Conservation (phyloP, 2,888 invertebrate genomes). For the Camponotus fellah region DNA sequence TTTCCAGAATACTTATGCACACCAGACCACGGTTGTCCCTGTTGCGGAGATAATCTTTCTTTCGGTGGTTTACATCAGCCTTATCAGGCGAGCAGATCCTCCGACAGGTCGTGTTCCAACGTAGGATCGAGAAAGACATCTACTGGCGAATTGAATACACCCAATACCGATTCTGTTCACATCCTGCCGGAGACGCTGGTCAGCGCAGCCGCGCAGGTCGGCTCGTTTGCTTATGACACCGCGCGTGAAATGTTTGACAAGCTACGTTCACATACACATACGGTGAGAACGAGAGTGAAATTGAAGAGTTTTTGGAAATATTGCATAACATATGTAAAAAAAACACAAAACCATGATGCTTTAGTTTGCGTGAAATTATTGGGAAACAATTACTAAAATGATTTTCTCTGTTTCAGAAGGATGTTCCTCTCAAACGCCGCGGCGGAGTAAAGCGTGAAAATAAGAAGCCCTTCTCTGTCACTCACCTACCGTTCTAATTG, state of each 20-base stretch:
- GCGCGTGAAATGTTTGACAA: slow-evolving; percentile 85
- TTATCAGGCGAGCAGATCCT: background rate
- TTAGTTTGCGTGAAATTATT: background rate
- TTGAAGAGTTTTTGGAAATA: background rate
- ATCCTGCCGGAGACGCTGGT: slow-evolving; percentile 85
- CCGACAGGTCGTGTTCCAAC: background rate
- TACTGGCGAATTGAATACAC: background rate
- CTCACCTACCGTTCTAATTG: background rate
- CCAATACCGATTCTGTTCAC: slow-evolving; percentile 26
- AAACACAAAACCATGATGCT: background rate
- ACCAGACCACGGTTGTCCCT: background rate
- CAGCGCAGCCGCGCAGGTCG: slow-evolving; percentile 85
- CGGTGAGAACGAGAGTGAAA: slow-evolving; percentile 62
- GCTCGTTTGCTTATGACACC: slow-evolving; percentile 85
- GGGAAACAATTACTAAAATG: background rate
- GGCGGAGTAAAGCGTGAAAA: background rate
- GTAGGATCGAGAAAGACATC: background rate
- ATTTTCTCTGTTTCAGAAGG: slow-evolving; percentile 33
- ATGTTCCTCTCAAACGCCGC: slow-evolving; percentile 18
- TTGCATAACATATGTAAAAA: no score
- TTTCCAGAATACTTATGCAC: background rate
- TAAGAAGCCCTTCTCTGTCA: background rate
- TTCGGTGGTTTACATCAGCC: background rate
- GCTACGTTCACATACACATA: slow-evolving; percentile 77
- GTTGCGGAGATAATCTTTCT: background rate